phyloP scores from a whole-genome alignment of 2,888 invertebrate species.

The Abrostola tripartita region DNA sequence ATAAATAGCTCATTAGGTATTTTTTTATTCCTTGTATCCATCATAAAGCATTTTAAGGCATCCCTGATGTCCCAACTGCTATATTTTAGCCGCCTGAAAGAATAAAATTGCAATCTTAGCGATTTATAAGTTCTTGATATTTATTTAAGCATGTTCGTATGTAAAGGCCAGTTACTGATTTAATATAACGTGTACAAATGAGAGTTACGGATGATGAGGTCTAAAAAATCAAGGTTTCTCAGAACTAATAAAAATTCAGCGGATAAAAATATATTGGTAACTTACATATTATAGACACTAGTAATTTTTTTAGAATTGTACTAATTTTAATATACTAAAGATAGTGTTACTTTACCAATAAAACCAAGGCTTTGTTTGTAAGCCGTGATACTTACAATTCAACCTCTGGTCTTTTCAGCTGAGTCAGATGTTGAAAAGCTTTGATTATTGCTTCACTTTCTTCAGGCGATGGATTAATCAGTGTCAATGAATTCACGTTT shows the following conservation, averaged over 20 bases:
- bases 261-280: too few species aligned
- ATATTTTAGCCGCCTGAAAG: slow-evolving; percentile 72
- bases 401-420: slow-evolving; percentile 70
- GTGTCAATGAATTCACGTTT: slow-evolving; percentile 66
- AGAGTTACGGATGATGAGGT: too few species aligned
- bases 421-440: slow-evolving; percentile 72
- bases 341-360: too few species aligned
- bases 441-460: slow-evolving; percentile 69
- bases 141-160: too few species aligned
- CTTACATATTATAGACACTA: too few species aligned
- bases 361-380: too few species aligned
- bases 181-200: too few species aligned
- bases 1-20: slow-evolving; percentile 64
- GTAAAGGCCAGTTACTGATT: too few species aligned
- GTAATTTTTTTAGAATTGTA: too few species aligned
- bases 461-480: slow-evolving; percentile 69
- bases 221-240: too few species aligned
- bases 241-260: too few species aligned
- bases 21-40: slow-evolving; percentile 61
- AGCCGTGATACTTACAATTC: slow-evolving; percentile 69
- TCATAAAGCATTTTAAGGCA: slow-evolving; percentile 64
- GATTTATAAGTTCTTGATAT: neutral
- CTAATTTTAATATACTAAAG: too few species aligned
- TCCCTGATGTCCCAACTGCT: slow-evolving; percentile 74
- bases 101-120: slow-evolving; percentile 10